These are phyloP conservation scores for Copidosoma floridanum DNA, from an alignment of 1,140 invertebrate genomes.

Conservation along the genomic window DNA sequence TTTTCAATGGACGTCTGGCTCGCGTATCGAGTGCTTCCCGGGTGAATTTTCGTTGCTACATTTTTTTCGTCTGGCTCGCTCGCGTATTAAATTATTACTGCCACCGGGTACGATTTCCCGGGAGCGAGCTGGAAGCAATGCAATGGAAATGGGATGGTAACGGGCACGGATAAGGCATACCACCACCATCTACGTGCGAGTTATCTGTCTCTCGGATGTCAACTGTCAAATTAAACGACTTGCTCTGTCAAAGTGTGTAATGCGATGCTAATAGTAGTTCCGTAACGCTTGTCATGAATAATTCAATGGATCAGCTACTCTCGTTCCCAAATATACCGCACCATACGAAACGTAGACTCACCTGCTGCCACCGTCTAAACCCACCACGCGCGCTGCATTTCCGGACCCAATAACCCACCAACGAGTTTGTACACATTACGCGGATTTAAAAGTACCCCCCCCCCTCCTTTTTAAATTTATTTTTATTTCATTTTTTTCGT, in stretches of 20 bases:
- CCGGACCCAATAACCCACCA: no score
- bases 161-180: background rate
- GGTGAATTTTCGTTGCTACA: no score
- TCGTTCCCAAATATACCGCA: constrained; percentile 38
- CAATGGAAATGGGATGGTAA: constrained; percentile 7
- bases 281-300: constrained; percentile 43
- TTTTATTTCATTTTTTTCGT: no score
- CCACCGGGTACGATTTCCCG: background rate
- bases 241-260: constrained; percentile 47
- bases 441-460: no score
- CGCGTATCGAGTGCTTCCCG: no score
- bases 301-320: constrained; percentile 40
- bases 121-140: background rate
- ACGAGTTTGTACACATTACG: no score
- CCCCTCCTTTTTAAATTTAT: no score
- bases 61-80: no score
- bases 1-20: no score
- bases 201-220: constrained; percentile 45
- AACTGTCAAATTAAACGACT: constrained; percentile 49
- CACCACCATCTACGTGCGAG: constrained; percentile 15
- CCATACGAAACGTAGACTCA: constrained; percentile 9
- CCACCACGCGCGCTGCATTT: background rate
- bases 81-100: background rate
- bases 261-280: constrained; percentile 44
- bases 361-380: background rate